Evolutionary conservation across 2,797 vertebrate genomes (phyloP), one percentile per base, ranked within the genome.

Genomic region (Steatocranus sp.): DNA sequence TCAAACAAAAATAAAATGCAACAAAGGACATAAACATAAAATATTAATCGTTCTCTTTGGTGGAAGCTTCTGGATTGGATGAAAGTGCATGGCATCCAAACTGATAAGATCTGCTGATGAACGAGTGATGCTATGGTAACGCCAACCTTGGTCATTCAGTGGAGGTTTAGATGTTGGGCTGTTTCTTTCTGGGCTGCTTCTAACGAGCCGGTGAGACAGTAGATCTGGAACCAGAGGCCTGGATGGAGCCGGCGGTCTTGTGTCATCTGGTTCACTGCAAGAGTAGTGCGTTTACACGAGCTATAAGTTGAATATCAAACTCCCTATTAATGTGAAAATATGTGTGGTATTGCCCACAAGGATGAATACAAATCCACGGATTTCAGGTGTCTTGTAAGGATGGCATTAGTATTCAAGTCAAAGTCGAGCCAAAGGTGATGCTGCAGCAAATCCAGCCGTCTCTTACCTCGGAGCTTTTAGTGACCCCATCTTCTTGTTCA

Each of bases 391-490:
- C 54, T 49, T 63, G 27, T 23, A 48, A 43, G 41, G 54, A 1
- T 32, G 43, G 17, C 18, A n/a, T 73, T 73, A 48, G 25, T 23
- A 48, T 70, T 30, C 25, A 48, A 23, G n/a, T 80, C 17, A 34
- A 15, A 23, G 3, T 46, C 3, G 10, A 32, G 14, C 7, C 11
- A 34, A 15, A 32, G 3, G 27, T 18, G 23, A 4, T 9, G 12
- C 15, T 74, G 50, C 36, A 25, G 43, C 30, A 58, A 38, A 41
- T 56, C 17, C 2, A 20, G 17, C 68, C 3, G 46, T 38, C 5
- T 8, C 10, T 83, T 86, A 96, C 97, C 97, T 95, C 10, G 93
- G 92, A 15, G 87, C 89, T 85, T 95, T 96, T 32, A 97, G 88
- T 25, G 81, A 92, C 1, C 96, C 92, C 56, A 97, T 95, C 85